These are phyloP conservation scores for Chaetodon trifascialis DNA, from an alignment of 2,113 vertebrate genomes.

Conservation along the genomic window DNA sequence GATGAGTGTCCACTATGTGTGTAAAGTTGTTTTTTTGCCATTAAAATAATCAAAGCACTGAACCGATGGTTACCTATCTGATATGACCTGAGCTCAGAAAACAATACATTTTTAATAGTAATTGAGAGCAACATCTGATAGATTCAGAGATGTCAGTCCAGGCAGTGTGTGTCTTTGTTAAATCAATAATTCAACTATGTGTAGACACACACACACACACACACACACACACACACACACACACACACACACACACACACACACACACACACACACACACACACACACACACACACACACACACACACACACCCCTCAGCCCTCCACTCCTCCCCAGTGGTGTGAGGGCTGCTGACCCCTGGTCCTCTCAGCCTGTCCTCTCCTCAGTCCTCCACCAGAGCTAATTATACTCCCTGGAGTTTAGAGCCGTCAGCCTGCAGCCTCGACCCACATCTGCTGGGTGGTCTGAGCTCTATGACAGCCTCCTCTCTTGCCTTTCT, in stretches of 20 bases:
- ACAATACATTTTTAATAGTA: conserved; percentile 52
- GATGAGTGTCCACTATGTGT: background rate
- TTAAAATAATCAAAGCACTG: background rate
- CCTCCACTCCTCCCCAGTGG: conserved; percentile 29
- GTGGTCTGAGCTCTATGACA: conserved; percentile 82
- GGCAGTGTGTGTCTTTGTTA: conserved; percentile 43
- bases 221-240: too few species aligned
- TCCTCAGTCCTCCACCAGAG: conserved; percentile 50
- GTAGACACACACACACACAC: conserved; percentile 6
- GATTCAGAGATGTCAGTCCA: conserved; percentile 39
- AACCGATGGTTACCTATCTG: background rate
- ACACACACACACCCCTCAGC: conserved; percentile 28
- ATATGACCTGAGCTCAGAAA: conserved; percentile 28
- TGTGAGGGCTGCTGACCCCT: conserved; percentile 72
- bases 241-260: background rate
- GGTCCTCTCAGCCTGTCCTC: conserved; percentile 64
- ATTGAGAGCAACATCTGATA: conserved; percentile 19
- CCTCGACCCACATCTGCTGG: conserved; percentile 75
- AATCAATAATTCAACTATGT: conserved; percentile 72
- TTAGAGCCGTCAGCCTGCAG: conserved; percentile 36
- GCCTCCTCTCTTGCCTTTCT: conserved; percentile 89
- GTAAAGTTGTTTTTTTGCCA: background rate
- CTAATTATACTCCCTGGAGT: conserved; percentile 79
- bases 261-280: too few species aligned
- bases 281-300: background rate